Percentiles rank a stretch among this genome's conserved stretches.
These are phyloP conservation scores for Polyommatus iphigenia DNA, from an alignment of 2,888 invertebrate genomes.

Conservation along the genomic window DNA sequence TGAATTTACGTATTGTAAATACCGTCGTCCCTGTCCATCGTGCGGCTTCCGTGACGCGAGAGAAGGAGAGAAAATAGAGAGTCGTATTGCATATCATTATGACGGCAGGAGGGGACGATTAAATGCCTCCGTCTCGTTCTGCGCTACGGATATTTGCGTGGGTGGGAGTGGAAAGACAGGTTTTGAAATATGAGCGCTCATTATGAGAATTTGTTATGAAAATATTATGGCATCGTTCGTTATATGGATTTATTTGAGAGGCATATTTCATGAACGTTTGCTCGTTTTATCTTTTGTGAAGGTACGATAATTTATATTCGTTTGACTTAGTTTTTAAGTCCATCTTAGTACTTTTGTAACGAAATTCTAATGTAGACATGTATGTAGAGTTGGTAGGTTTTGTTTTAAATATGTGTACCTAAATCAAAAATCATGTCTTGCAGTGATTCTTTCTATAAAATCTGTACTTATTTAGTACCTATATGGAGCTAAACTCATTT, in stretches of 20 bases:
- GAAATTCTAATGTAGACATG: not conserved
- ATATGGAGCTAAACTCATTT: no score
- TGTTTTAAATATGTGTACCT: no score
- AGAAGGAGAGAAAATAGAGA: constrained; percentile 51
- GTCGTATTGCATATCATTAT: constrained; percentile 69
- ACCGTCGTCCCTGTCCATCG: constrained; percentile 44
- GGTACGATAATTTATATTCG: constrained; percentile 28
- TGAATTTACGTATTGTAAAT: constrained; percentile 33
- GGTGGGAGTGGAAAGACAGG: constrained; percentile 45
- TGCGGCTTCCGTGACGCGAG: constrained; percentile 38
- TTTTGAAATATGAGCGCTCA: constrained; percentile 51
- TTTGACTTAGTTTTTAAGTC: not conserved
- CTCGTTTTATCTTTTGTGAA: constrained; percentile 34
- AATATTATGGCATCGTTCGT: constrained; percentile 45
- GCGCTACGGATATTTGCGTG: constrained; percentile 33
- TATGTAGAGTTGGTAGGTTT: not conserved
- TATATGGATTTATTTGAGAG: constrained; percentile 40
- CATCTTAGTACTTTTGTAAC: not conserved
- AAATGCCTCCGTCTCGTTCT: constrained; percentile 51
- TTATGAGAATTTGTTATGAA: constrained; percentile 50
- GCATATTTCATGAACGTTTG: constrained; percentile 37
- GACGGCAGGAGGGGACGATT: constrained; percentile 46
- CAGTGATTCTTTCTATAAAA: no score
- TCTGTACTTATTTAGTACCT: no score
- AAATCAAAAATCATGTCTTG: no score